Base-by-base conservation (phyloP, 2,113 vertebrate genomes). In the Sardina pilchardus region DNA sequence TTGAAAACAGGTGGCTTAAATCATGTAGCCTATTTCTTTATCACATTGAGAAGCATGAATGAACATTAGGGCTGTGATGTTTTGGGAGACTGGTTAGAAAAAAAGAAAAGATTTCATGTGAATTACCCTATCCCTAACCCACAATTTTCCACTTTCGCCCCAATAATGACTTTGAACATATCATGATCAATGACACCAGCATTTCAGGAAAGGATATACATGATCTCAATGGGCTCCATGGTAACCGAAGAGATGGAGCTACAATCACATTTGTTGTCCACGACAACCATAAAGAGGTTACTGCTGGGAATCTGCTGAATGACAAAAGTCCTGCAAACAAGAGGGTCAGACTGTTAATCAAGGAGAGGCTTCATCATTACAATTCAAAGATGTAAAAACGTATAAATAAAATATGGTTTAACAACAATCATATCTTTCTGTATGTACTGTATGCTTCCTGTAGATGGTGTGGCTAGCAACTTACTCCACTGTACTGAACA, bases 231-330 rank as follows among this genome's bases (percentile, higher is more conserved):
- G 85, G 98, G 98, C 0, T 97, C 96, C 98, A 99, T 99, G 82
- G 97, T 98, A 82, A 99, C 97, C 8, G 96, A 96, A 82, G 95
- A 93, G 88, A 96, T 21, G 0, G 95, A 95, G 87, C 95, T 96
- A 89, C 98, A 99, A 90, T 96, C 96, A 88, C 98, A 99, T 91
- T 97, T 97, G 71, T 97, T 98, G 89, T 98, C 97, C 88, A 99
- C 98, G 75, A 99, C 98, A 44, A 99, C 98, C 98, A 99, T 99
- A 93, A 99, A 99, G 83, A 99, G 96, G 91, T 99, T 99, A 95
- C 98, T 99, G 94, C 98, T 99, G 87, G 98, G 98, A 90, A 99
- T 99, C 91, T 99, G 98, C 92, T 99, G 98, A 86, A 99, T 99
- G 90, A 99, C 98, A 92, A 99, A 99, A n/a, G 97, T 98, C 88